phyloP scores from a whole-genome alignment of 2,113 vertebrate genomes.

The Myiagra hebetior region DNA sequence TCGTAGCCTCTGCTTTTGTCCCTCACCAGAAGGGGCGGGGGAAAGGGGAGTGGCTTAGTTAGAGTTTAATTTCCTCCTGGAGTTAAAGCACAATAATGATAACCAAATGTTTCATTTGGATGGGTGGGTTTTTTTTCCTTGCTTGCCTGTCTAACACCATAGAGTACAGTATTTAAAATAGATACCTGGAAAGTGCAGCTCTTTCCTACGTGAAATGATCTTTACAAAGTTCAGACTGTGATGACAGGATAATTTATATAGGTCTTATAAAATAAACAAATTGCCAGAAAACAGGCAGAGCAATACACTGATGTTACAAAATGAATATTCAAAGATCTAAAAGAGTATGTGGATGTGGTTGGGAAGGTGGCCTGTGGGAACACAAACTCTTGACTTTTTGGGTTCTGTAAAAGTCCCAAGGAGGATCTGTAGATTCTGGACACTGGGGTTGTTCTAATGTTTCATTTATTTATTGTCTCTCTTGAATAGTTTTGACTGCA shows the following conservation, averaged over 20 bases:
- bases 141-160: not conserved
- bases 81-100: not conserved
- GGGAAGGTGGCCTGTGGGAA: not conserved
- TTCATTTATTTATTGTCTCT: not conserved
- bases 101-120: not conserved
- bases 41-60: not conserved
- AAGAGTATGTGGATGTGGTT: not conserved
- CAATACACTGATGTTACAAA: not conserved
- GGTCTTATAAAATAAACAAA: not conserved
- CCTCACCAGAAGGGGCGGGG: not conserved
- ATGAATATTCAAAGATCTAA: not conserved
- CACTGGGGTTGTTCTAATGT: not conserved
- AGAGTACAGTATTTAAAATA: not conserved
- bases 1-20: not conserved
- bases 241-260: not conserved
- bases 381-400: rapidly evolving
- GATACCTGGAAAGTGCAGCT: not conserved
- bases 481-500: not conserved
- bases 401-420: not conserved
- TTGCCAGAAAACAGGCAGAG: not conserved
- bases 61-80: not conserved
- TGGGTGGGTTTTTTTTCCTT: not conserved
- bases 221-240: not conserved
- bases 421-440: not conserved
- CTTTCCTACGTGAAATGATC: not conserved